Conservation (phyloP, 2,113 vertebrate species). For the Gavialis gangeticus region DNA sequence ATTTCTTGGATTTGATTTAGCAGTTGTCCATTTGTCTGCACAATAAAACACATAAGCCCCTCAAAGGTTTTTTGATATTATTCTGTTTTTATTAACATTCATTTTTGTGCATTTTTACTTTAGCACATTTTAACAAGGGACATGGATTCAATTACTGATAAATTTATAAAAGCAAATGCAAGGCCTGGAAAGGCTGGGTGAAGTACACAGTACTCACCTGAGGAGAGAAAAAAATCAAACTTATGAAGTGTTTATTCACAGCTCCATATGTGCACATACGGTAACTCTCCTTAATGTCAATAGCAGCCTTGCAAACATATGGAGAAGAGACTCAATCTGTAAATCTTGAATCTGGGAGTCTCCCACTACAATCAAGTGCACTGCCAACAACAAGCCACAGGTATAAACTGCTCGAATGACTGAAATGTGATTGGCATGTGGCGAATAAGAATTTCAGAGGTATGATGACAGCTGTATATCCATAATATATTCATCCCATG, state of each 20-base stretch:
- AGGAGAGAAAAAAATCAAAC: neutral
- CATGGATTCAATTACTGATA: neutral
- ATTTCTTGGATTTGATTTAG: constrained; percentile 2
- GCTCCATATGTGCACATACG: neutral
- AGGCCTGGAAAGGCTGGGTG: neutral
- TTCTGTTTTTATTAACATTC: constrained; percentile 6
- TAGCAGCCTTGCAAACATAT: neutral
- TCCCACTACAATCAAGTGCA: neutral
- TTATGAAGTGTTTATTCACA: neutral
- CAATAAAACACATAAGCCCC: constrained; percentile 30
- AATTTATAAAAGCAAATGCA: neutral
- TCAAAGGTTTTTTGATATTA: constrained; percentile 9
- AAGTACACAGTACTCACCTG: neutral
- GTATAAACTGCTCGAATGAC: neutral
- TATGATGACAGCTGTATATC: neutral
- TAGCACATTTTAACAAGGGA: constrained; percentile 14
- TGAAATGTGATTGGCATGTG: neutral
- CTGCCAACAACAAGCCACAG: neutral
- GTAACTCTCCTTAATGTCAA: neutral
- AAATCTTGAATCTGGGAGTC: neutral
- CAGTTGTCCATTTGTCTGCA: constrained; percentile 8
- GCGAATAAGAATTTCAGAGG: neutral
- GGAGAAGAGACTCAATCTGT: neutral
- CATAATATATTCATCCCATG: neutral
- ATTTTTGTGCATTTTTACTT: constrained; percentile 29